Evolutionary conservation across 2,113 vertebrate species (phyloP), one percentile per base, ranked within the genome.

Genomic region (Struthidea cinerea): DNA sequence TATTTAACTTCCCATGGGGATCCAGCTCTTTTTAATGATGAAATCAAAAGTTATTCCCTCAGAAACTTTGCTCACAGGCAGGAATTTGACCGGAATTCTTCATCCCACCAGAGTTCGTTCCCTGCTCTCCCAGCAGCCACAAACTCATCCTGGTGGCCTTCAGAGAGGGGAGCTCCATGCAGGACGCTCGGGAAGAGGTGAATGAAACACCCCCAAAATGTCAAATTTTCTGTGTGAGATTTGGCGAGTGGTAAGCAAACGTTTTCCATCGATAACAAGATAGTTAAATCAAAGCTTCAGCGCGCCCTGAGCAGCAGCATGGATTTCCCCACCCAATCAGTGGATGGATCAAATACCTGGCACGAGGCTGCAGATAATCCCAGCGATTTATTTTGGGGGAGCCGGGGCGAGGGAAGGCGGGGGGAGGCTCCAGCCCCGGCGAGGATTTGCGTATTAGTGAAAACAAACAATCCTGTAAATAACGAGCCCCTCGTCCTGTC

Each of bases 381-480:
- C 13, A 55, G 87, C 6, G 74, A 95, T 96, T 96, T 88, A 87
- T 98, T 94, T 83, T 49, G 71, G 94, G 95, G 97, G 94, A 88
- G 87, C 61, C 4, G 15, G 59, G 93, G 41, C 0, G 1, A 17
- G 61, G 65, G 76, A 35, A 74, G 93, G 87, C 2, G 2, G 37
- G 65, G 49, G 50, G 65, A 59, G 74, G 93, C 84, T 73, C 65
- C 60, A 8, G n/a, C 59, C 82, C 52, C 8, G 4, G 82, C 10
- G 15, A 95, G 90, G 88, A 97, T 98, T 98, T 98, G 98, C 97
- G 97, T 98, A 98, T 93, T 91, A 98, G 98, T 94, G 98, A 99
- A 98, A 98, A 98, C 98, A 98, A 99, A 98, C 98, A 98, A 98
- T 98, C 98, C 98, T 98, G 98, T 99, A 99, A 99, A 99, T 99